A percentile compares a stretch with the other conserved stretches of the same genome.
These are phyloP conservation scores for Lophotis ruficrista DNA, from an alignment of 2,113 vertebrate genomes.

Conservation along the genomic window DNA sequence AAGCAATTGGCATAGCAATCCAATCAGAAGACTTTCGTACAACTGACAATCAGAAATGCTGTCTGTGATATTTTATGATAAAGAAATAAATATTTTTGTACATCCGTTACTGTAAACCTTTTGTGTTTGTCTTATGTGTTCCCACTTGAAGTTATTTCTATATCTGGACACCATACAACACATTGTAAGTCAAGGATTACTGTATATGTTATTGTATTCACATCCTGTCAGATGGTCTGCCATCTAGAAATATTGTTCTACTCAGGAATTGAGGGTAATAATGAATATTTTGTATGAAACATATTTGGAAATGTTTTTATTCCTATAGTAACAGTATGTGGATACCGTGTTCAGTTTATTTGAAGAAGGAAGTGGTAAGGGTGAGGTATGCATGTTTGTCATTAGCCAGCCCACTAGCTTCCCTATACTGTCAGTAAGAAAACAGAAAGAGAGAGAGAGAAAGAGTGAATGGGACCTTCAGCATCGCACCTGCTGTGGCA, in stretches of 20 bases:
- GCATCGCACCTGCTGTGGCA: not conserved
- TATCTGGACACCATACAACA: not conserved
- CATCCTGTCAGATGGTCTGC: not conserved
- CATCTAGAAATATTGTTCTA: not conserved
- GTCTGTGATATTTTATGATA: not conserved
- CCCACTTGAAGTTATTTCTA: not conserved
- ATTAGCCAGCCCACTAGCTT: not conserved
- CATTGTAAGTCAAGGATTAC: not conserved
- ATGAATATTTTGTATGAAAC: not conserved
- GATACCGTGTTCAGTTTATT: not conserved
- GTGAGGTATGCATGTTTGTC: not conserved
- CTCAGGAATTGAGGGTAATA: not conserved
- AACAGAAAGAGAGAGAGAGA: not conserved
- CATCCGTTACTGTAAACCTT: not conserved
- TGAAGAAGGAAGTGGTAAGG: not conserved
- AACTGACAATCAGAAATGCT: not conserved
- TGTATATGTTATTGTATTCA: not conserved
- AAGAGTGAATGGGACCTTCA: not conserved
- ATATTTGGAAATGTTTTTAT: not conserved
- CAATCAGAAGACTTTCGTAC: not conserved
- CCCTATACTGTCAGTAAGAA: not conserved
- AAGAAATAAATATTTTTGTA: not conserved
- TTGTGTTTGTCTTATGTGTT: not conserved
- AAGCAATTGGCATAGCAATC: not conserved
- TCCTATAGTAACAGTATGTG: not conserved